A percentile compares a stretch with the other conserved stretches of the same genome.
Evolutionary conservation across 1,140 invertebrate species (phyloP).

Genomic region (Epicauta chinensis): DNA sequence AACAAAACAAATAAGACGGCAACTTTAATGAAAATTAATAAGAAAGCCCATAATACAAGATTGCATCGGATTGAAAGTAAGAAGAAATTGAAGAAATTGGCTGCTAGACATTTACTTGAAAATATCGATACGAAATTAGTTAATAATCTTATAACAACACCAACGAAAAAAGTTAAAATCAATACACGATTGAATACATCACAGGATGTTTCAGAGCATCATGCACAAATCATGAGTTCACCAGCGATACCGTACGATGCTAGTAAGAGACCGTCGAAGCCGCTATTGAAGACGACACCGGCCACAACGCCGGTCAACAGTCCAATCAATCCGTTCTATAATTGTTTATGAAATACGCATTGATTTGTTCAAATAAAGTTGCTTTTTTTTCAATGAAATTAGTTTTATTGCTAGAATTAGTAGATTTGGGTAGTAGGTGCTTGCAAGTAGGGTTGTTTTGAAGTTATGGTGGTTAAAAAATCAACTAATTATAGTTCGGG

Average conservation of each 20-base stretch:
- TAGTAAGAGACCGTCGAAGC: slow-evolving; percentile 55
- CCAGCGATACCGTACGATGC: slow-evolving; percentile 69
- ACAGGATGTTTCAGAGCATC: slow-evolving; percentile 63
- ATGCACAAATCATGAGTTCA: slow-evolving; percentile 57
- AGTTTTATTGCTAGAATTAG: too few species aligned
- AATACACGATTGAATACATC: slow-evolving; percentile 57
- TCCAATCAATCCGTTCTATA: slow-evolving; percentile 65
- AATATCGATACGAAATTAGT: too few species aligned
- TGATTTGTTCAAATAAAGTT: too few species aligned
- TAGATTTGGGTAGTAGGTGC: too few species aligned
- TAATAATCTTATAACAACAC: neutral
- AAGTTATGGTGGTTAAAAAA: too few species aligned
- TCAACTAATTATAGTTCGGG: too few species aligned
- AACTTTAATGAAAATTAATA: too few species aligned
- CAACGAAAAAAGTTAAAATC: slow-evolving; percentile 55
- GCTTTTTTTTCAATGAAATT: too few species aligned
- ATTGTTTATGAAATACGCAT: slow-evolving; percentile 46
- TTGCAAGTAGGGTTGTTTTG: too few species aligned
- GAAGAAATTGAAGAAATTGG: neutral
- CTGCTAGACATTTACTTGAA: too few species aligned
- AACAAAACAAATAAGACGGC: too few species aligned
- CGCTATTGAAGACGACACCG: slow-evolving; percentile 60
- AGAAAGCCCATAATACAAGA: neutral
- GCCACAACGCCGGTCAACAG: slow-evolving; percentile 58
- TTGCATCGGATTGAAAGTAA: neutral